Conservation (phyloP, 1,140 invertebrate genomes). For the Scaptodrosophila lebanonensis region DNA sequence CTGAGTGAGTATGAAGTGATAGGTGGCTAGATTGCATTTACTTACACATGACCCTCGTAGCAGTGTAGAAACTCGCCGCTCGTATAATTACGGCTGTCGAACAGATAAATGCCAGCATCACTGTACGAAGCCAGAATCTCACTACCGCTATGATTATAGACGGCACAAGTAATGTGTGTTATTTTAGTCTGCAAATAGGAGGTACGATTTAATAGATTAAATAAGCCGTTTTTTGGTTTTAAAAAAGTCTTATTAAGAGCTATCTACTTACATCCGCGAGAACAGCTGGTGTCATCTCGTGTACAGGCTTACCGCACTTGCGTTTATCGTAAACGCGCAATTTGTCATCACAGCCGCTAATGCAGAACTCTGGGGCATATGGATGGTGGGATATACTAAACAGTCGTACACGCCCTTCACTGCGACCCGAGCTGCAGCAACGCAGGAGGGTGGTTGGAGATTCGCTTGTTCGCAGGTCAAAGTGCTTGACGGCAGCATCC, state of each 20-base stretch:
- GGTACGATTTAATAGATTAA: conserved; percentile 12
- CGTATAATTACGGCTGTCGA: conserved; percentile 82
- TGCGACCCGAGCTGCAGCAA: conserved; percentile 4
- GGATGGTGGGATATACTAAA: conserved; percentile 94
- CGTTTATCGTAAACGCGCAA: conserved; percentile 86
- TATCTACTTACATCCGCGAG: conserved; percentile 46
- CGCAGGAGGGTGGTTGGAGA: conserved; percentile 27
- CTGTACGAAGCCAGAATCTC: conserved; percentile 95
- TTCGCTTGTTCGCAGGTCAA: conserved; percentile 86
- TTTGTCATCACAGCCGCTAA: conserved; percentile 84
- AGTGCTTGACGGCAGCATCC: conserved; percentile 88
- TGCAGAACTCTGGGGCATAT: conserved; percentile 87
- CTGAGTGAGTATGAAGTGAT: neutral
- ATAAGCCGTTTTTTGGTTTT: neutral
- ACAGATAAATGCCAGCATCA: conserved; percentile 95
- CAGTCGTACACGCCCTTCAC: conserved; percentile 80
- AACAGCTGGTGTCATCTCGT: conserved; percentile 77
- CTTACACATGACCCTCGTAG: conserved; percentile 85
- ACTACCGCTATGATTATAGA: conserved; percentile 94
- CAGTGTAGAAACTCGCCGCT: conserved; percentile 82
- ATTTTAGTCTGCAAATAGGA: conserved; percentile 16
- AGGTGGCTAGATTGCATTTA: neutral
- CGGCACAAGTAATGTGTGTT: conserved; percentile 88
- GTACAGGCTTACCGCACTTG: conserved; percentile 78
- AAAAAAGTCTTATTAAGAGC: neutral